These are phyloP conservation scores for Catalaphyllia jardinei DNA, from an alignment of 64 coral and sea anemone genomes.

Conservation along the genomic window DNA sequence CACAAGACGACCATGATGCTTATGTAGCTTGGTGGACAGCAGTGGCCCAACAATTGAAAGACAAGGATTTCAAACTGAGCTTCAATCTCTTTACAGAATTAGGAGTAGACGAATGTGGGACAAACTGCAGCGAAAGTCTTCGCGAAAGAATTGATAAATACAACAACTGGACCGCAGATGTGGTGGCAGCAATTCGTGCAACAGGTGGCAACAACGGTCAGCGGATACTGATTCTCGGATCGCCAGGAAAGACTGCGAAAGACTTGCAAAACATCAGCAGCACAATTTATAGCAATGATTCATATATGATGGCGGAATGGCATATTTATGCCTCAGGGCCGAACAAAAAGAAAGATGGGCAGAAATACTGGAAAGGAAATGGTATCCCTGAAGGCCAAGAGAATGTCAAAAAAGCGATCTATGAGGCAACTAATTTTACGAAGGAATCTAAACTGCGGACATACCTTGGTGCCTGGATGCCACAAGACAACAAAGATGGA, in stretches of 20 bases:
- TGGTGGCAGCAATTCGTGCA: constrained; percentile 55
- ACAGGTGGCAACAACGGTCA: constrained; percentile 58
- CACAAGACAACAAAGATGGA: constrained; percentile 58
- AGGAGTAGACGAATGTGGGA: constrained; percentile 42
- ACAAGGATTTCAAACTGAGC: constrained; percentile 54
- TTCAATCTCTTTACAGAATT: constrained; percentile 73
- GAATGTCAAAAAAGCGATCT: constrained; percentile 44
- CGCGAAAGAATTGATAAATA: constrained; percentile 67
- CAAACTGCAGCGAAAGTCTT: constrained; percentile 55
- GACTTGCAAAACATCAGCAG: constrained; percentile 30
- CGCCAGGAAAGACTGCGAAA: constrained; percentile 52
- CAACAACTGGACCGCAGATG: constrained; percentile 70
- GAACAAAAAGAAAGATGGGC: constrained; percentile 50
- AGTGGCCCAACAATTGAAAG: constrained; percentile 55
- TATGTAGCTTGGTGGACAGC: constrained; percentile 70
- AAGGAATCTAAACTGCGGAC: constrained; percentile 12
- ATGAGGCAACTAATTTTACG: constrained; percentile 26
- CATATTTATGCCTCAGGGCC: constrained; percentile 79
- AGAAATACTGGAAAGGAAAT: constrained; percentile 73
- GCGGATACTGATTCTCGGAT: constrained; percentile 79
- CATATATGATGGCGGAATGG: constrained; percentile 73
- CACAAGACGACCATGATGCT: constrained; percentile 21
- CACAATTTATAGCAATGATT: constrained; percentile 58
- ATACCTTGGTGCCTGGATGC: constrained; percentile 88
- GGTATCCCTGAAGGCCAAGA: constrained; percentile 28